phyloP scores from a whole-genome alignment of 2,888 invertebrate species.

The Thyatira batis region DNA sequence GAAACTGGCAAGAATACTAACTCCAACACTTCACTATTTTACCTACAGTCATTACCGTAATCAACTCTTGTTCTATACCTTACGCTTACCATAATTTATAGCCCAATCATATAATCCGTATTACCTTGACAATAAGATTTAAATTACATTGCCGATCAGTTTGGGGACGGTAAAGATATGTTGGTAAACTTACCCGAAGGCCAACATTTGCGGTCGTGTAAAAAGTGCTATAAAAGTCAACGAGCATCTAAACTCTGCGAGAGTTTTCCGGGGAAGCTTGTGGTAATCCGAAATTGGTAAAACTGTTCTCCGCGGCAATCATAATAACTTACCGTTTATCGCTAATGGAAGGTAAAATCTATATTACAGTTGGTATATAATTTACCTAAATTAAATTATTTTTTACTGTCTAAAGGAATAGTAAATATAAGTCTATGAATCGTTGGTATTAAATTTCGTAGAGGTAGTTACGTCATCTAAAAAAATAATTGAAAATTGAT shows the following conservation, averaged over 20 bases:
- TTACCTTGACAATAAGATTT: not conserved
- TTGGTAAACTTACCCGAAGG: conserved; percentile 30
- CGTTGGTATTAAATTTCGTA: no score
- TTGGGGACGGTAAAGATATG: conserved; percentile 17
- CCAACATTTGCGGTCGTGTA: conserved; percentile 51
- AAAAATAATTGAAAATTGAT: no score
- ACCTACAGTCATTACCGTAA: conserved; percentile 60
- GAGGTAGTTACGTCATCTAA: no score
- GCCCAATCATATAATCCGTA: conserved; percentile 16
- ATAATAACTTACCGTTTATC: conserved; percentile 38
- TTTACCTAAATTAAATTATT: no score
- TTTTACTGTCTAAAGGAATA: no score
- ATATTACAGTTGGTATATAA: not conserved
- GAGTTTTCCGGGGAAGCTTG: conserved; percentile 26
- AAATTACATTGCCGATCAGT: conserved; percentile 10
- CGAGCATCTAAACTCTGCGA: conserved; percentile 52
- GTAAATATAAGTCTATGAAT: no score
- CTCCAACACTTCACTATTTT: conserved; percentile 45
- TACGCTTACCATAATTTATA: not conserved
- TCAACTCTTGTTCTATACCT: conserved; percentile 44
- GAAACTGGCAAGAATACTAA: conserved; percentile 39
- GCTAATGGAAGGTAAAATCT: conserved; percentile 9
- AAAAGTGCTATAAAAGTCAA: conserved; percentile 67
- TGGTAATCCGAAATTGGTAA: conserved; percentile 41
- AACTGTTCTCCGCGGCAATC: conserved; percentile 37